Evolutionary conservation across 2,888 invertebrate species (phyloP).

Genomic region (Meliscaeva auricollis): DNA sequence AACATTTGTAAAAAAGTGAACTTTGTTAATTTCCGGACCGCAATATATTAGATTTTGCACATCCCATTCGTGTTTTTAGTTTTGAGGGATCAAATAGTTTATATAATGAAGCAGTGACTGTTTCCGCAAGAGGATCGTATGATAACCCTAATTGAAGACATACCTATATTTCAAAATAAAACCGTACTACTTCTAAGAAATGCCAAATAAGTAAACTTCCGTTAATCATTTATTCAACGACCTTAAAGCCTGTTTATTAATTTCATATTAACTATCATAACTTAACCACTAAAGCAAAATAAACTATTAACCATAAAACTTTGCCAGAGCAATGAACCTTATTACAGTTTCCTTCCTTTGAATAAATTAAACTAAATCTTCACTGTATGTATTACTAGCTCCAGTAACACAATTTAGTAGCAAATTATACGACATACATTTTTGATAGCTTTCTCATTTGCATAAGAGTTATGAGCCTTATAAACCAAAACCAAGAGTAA

Average conservation of each 20-base stretch:
- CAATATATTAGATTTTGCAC: no score
- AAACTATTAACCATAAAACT: background rate
- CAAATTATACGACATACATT: conserved; percentile 16
- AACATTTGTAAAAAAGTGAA: no score
- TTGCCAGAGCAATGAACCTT: background rate
- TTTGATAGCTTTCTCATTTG: conserved; percentile 32
- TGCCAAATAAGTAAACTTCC: background rate
- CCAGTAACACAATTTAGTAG: conserved; percentile 14
- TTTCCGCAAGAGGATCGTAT: no score
- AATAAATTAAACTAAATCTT: no score
- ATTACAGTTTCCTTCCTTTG: background rate
- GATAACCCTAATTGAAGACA: no score
- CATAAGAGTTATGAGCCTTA: conserved; percentile 32
- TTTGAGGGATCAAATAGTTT: no score
- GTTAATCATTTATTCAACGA: background rate
- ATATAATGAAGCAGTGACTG: no score
- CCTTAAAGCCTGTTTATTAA: background rate
- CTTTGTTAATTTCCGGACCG: no score
- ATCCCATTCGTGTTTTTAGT: no score
- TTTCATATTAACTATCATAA: background rate
- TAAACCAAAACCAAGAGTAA: background rate
- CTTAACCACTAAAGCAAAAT: background rate
- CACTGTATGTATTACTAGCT: background rate
- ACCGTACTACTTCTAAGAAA: no score
- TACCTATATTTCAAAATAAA: no score